Base-by-base conservation (phyloP, 2,113 vertebrate species). In the Elgaria multicarinata region DNA sequence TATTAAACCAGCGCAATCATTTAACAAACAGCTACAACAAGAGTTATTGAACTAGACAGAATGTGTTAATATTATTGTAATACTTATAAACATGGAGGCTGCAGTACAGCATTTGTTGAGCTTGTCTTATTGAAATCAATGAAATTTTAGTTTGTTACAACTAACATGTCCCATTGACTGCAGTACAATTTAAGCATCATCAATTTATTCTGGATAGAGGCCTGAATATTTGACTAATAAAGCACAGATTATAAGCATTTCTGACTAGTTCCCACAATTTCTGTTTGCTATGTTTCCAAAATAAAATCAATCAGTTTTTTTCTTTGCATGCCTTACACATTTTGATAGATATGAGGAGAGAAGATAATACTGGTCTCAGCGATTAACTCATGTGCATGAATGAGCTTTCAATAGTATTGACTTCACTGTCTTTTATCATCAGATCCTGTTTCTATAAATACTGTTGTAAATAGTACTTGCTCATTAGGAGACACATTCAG, bases 11-110 rank as follows among this genome's bases (percentile, higher is more conserved):
- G 42, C 6, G 6, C 26, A 58, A 86, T 39, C n/a, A 75, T 42
- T 74, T 33, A 55, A 72, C 46, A 85, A 72, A 58, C 33, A 39
- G 42, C 83, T 85, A 76, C 86, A 55, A 18, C 42, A 87, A 31
- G 31, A 88, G 88, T 77, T 9, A 12, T 71, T 64, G 46, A 14
- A 79, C 58, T 28, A 92, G 79, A 28, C 3, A 44, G 7, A 69
- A 64, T 78, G 79, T 90, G 64, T 92, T 22, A 85, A 50, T 85
- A 79, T 92, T 87, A 66, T 89, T 67, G 89, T 31, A 39, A 1
- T 85, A 69, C 77, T 87, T 24, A 64, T 87, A 82, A 28, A 24
- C 87, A 58, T 46, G 66, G 50, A 74, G 6, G 24, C 18, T 28
- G 1, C 3, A 55, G 4, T 74, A 28, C 22, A 71, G 26, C 31